Evolutionary conservation across 2,113 vertebrate genomes (phyloP).

Genomic region (Pseudorectes ferrugineus): DNA sequence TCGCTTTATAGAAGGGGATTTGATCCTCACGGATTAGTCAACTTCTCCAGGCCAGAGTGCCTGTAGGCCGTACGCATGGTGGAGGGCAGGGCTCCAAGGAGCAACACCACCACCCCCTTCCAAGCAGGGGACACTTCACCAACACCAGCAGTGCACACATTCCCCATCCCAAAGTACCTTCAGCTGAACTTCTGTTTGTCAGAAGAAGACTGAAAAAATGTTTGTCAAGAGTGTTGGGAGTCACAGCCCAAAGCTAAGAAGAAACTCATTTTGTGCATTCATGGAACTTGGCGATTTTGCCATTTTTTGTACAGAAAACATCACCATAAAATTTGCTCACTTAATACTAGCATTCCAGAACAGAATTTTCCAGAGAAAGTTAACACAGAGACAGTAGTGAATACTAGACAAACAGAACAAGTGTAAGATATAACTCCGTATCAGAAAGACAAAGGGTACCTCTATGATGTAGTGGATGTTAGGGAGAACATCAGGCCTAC

Average conservation of each 20-base stretch:
- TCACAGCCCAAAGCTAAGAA: not conserved
- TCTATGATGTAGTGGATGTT: not conserved
- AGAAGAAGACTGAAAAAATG: not conserved
- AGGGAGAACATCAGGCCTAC: not conserved
- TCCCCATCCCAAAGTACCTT: not conserved
- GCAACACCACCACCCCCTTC: not conserved
- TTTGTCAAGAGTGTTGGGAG: not conserved
- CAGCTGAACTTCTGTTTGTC: not conserved
- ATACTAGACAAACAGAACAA: not conserved
- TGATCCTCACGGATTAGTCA: not conserved
- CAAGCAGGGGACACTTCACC: not conserved
- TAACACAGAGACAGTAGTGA: not conserved
- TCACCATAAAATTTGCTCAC: not conserved
- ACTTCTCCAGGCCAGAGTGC: not conserved
- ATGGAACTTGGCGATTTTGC: not conserved
- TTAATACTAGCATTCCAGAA: not conserved
- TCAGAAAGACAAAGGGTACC: not conserved
- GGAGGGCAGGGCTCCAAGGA: not conserved
- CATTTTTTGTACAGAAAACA: not conserved
- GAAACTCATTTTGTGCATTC: not conserved
- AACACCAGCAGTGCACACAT: not conserved
- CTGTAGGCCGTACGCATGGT: accelerated
- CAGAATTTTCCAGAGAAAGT: not conserved
- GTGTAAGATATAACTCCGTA: not conserved
- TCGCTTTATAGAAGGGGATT: not conserved